phyloP scores from a whole-genome alignment of 2,797 vertebrate species.

The Lepilemur septentrionalis region DNA sequence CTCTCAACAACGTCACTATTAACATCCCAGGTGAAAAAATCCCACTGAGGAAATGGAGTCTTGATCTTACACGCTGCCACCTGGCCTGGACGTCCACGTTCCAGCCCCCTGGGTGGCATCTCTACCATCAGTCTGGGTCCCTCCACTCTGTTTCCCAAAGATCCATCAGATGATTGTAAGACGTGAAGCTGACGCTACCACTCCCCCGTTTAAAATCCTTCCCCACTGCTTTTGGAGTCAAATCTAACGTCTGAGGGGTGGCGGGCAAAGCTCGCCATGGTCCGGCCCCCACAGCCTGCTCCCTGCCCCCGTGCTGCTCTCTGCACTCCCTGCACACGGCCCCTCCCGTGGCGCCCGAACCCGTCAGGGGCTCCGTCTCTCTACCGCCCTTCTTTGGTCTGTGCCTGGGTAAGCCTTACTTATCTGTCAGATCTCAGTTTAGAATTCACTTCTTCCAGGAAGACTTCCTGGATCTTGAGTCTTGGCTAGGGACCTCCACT shows the following conservation, averaged over 20 bases:
- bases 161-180: not conserved
- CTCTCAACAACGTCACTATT: not conserved
- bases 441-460: not conserved
- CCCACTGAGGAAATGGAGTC: not conserved
- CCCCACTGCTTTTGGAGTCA: not conserved
- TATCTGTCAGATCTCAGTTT: not conserved
- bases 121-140: not conserved
- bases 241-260: not conserved
- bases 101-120: not conserved
- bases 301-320: not conserved
- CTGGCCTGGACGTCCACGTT: not conserved
- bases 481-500: not conserved
- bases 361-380: not conserved
- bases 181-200: not conserved
- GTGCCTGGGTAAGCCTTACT: not conserved
- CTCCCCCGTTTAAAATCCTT: not conserved
- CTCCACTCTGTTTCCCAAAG: not conserved
- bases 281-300: not conserved
- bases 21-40: not conserved
- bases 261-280: not conserved
- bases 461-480: not conserved
- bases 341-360: no score
- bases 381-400: not conserved
- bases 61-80: not conserved
- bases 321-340: accelerated